These are phyloP conservation scores for Crocuta crocuta DNA, from an alignment of 2,113 vertebrate species.

Conservation along the genomic window DNA sequence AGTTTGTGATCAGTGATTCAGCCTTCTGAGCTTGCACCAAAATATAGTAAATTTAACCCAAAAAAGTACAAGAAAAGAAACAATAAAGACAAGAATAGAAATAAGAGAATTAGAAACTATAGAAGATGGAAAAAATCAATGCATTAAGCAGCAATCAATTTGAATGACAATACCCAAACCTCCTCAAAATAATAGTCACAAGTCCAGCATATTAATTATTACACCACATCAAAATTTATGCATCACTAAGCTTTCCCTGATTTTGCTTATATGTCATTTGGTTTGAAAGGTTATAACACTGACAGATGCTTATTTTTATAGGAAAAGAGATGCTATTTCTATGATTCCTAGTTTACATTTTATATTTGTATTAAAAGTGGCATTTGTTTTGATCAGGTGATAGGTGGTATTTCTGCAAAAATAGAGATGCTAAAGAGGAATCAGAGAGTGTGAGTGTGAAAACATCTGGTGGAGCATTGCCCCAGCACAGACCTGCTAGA, in stretches of 20 bases:
- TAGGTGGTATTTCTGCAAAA: not conserved
- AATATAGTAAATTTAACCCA: not conserved
- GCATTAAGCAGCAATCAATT: constrained; percentile 37
- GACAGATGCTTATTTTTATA: constrained; percentile 33
- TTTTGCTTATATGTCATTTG: constrained; percentile 57
- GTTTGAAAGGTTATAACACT: constrained; percentile 67
- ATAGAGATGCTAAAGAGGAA: not conserved
- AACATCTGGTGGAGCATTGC: not conserved
- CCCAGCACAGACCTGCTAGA: not conserved
- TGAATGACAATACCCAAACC: not conserved
- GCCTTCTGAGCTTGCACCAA: not conserved
- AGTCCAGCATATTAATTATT: not conserved
- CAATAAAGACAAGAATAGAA: not conserved
- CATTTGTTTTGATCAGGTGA: constrained; percentile 12
- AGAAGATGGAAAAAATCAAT: not conserved
- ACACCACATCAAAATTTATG: not conserved
- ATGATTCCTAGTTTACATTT: not conserved
- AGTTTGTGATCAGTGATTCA: not conserved
- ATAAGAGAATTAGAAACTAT: not conserved
- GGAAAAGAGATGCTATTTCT: constrained; percentile 40
- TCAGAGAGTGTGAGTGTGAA: not conserved
- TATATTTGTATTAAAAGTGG: constrained; percentile 33
- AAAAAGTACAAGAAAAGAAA: not conserved
- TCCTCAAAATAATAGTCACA: not conserved
- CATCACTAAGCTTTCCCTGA: constrained; percentile 21